Conservation (phyloP, 2,797 vertebrate genomes). For the Psittacula derbiana region DNA sequence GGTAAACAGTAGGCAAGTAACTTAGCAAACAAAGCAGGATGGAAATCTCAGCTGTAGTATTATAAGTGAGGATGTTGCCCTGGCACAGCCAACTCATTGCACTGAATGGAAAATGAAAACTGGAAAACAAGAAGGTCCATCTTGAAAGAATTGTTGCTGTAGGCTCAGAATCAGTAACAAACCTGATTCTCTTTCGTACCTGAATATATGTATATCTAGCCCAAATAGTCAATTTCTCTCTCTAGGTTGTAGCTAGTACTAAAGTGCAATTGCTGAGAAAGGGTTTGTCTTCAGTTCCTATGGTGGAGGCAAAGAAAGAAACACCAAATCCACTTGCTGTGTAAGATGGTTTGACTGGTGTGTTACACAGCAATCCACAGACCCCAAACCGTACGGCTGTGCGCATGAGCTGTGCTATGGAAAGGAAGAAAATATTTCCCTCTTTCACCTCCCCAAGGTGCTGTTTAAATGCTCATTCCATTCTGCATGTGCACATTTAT, state of each 20-base stretch:
- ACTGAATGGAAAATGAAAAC: fast-evolving
- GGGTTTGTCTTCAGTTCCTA: not conserved
- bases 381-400: fast-evolving
- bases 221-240: not conserved
- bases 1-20: fast-evolving
- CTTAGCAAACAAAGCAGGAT: fast-evolving
- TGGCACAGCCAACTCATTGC: not conserved
- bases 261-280: not conserved
- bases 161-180: not conserved
- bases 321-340: fast-evolving
- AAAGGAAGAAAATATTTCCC: not conserved
- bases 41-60: fast-evolving
- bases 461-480: not conserved
- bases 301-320: not conserved
- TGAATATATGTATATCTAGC: not conserved
- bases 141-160: not conserved
- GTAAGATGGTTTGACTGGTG: not conserved
- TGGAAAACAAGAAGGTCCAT: fast-evolving
- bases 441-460: not conserved
- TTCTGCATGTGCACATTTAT: not conserved
- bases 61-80: fast-evolving
- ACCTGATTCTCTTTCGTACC: fast-evolving
- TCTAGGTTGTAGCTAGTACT: not conserved
- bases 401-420: fast-evolving
- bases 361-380: not conserved